Evolutionary conservation across 2,797 vertebrate species (phyloP), one percentile per base, ranked within the genome.

Genomic region (Sebastes dallii): DNA sequence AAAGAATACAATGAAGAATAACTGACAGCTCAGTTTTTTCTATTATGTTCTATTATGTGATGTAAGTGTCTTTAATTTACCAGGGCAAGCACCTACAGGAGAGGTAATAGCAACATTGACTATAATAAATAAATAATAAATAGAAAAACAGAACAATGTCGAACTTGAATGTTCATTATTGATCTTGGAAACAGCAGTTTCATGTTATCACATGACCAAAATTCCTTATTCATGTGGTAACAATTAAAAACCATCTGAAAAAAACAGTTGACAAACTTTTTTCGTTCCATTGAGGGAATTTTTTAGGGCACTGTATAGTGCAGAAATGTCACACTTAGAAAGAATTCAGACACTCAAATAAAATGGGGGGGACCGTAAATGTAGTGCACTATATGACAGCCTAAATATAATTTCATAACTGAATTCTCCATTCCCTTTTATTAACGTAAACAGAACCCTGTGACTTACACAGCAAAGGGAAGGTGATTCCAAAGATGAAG

Each of bases 401-500:
- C 16, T 34, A 12, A 14, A 22, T 68, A 10, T 5, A 11, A 27
- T 27, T n/a, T 13, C 10, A 24, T 6, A 9, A 13, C 24, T 14
- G 36, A 42, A 25, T 14, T n/a, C 10, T 60, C 30, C 8, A 25
- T 46, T 20, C 9, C 9, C 3, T 2, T 16, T 46, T 18, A 10
- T 32, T 2, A 46, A 27, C 52, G 46, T 39, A 1, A 77, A 11
- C 3, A 24, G 1, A 11, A 5, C 4, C 18, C 13, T 32, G 66
- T n/a, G 34, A 98, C 98, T 98, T 91, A 99, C 98, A 84, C 83
- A 99, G 91, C 88, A 99, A 90, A 64, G 99, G 98, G 82, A 99
- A 97, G 0, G 97, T 97, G 94, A 99, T 98, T 64, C 98, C 99
- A 39, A 99, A 98, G 90, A 99, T 94, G 84, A 99, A 99, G 82